phyloP scores from a whole-genome alignment of 2,113 vertebrate species.

The Choloepus hoffmanni region DNA sequence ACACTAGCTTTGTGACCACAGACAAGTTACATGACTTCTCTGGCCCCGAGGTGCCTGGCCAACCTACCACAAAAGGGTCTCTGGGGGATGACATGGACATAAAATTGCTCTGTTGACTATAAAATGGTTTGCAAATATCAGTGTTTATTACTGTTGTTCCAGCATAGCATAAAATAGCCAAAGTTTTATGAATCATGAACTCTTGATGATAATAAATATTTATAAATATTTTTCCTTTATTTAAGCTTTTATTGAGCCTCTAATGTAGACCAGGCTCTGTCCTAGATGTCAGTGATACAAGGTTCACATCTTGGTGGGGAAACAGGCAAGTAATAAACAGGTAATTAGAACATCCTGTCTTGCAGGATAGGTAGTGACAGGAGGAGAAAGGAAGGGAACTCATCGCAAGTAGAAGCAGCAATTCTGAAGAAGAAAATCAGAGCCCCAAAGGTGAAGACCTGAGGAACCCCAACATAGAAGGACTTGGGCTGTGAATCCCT shows the following conservation, averaged over 20 bases:
- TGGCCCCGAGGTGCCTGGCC: background rate
- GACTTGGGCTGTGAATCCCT: background rate
- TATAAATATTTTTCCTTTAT: background rate
- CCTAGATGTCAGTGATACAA: background rate
- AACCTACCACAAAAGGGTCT: background rate
- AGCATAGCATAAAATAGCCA: background rate
- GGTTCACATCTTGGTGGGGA: background rate
- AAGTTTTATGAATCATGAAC: slow-evolving; percentile 7
- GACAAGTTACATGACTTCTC: background rate
- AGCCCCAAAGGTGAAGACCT: background rate
- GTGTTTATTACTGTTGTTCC: background rate
- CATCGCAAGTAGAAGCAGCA: background rate
- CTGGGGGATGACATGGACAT: background rate
- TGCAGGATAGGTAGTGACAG: background rate
- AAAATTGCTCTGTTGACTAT: background rate
- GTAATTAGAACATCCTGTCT: background rate
- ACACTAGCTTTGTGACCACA: background rate
- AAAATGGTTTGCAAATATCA: background rate
- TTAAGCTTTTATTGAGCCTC: background rate
- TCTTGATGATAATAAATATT: background rate
- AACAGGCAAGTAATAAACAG: background rate
- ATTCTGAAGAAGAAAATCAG: background rate
- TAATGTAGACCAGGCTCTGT: background rate
- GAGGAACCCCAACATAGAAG: background rate
- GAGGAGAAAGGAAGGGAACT: background rate